A percentile compares a stretch with the other conserved stretches of the same genome.
Conservation (phyloP, 2,888 invertebrate species). For the Cordilura impudica region DNA sequence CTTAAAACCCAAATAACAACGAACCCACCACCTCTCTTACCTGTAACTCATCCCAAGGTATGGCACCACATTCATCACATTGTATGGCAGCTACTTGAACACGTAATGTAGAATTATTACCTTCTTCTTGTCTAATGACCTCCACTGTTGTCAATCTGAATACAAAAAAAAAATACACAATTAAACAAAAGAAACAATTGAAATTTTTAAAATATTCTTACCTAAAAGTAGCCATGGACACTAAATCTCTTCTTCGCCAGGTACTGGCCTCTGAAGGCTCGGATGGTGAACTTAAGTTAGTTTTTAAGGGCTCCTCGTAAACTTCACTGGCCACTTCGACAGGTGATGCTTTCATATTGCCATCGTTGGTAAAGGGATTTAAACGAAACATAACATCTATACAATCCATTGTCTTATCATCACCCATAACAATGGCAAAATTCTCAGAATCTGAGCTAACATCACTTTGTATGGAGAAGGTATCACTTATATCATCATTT, state of each 20-base stretch:
- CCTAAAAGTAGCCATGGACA: constrained; percentile 79
- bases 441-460: constrained; percentile 93
- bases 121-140: constrained; percentile 84
- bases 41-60: constrained; percentile 97
- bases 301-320: constrained; percentile 83
- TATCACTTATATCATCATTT: constrained; percentile 86
- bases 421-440: constrained; percentile 86
- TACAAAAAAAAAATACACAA: constrained; percentile 73
- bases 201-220: constrained; percentile 51
- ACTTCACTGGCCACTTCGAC: constrained; percentile 93
- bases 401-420: constrained; percentile 83
- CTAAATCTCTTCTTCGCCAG: constrained; percentile 88
- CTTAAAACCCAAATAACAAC: not conserved
- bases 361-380: constrained; percentile 79
- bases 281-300: constrained; percentile 87
- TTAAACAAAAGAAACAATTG: not conserved
- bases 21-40: constrained; percentile 77
- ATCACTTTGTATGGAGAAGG: constrained; percentile 87
- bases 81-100: constrained; percentile 85
- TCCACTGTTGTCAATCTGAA: constrained; percentile 85
- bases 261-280: constrained; percentile 90
- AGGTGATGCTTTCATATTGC: constrained; percentile 76
- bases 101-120: constrained; percentile 83
- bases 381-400: constrained; percentile 84
- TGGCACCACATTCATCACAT: constrained; percentile 90